Evolutionary conservation across 2,888 invertebrate genomes (phyloP).

Genomic region (Helicoverpa assulta): DNA sequence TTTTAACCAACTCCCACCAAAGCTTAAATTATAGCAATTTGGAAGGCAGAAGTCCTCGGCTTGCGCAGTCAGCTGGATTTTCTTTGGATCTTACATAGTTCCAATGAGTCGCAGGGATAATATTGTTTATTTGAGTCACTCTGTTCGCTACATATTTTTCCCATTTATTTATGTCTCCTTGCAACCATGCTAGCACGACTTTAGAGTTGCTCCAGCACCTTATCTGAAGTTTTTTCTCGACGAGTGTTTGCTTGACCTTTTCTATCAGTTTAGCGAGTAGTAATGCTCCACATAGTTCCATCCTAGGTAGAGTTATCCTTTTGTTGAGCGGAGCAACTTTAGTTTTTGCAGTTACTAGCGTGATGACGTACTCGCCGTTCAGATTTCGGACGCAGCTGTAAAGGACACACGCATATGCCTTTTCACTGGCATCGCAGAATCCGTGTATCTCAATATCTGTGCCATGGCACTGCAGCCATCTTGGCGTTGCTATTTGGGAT

Average conservation of each 20-base stretch:
- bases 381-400: conserved; percentile 6
- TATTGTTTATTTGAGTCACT: neutral
- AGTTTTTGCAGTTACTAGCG: conserved; percentile 6
- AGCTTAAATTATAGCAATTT: neutral
- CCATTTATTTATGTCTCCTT: conserved; percentile 16
- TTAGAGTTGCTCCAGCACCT: conserved; percentile 13
- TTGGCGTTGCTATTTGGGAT: conserved; percentile 2
- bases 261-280: conserved; percentile 15
- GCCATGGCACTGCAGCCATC: neutral
- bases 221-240: conserved; percentile 1
- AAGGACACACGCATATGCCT: neutral
- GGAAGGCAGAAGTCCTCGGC: conserved; percentile 1
- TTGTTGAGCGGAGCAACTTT: conserved; percentile 10
- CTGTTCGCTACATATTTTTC: conserved; percentile 18
- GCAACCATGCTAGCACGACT: conserved; percentile 16
- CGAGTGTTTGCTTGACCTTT: conserved; percentile 4
- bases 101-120: too few species aligned
- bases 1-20: conserved; percentile 1
- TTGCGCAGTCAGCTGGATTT: conserved; percentile 20
- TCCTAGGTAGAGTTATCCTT: conserved; percentile 10
- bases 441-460: neutral
- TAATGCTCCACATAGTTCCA: conserved; percentile 15
- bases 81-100: neutral
- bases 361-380: conserved; percentile 4
- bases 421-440: conserved; percentile 1